A percentile compares a stretch with the other conserved stretches of the same genome.
Conservation (phyloP, 92 coral and sea anemone genomes). For the Porites rus region DNA sequence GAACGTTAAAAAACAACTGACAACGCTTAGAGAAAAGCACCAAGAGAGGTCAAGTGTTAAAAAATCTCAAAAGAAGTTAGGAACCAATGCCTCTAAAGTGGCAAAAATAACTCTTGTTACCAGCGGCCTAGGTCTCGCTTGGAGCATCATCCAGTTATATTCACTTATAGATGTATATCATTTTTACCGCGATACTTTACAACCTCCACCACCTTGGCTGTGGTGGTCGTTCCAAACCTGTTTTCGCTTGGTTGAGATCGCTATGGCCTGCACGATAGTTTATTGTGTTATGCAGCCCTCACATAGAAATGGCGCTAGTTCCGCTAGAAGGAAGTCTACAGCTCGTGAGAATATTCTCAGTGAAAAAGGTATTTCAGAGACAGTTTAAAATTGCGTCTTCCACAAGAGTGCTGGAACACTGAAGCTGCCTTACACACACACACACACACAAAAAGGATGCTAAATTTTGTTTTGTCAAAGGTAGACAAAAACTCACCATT, state of each 20-base stretch:
- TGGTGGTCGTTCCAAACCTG: slow-evolving; percentile 80
- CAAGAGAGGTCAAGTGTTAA: neutral
- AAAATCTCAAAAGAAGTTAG: neutral
- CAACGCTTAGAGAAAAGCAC: neutral
- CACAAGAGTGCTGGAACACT: neutral
- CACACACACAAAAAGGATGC: too few relatives aligned
- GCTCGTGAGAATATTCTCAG: neutral
- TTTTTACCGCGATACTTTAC: slow-evolving; percentile 34
- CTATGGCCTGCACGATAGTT: slow-evolving; percentile 70
- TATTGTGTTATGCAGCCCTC: slow-evolving; percentile 74
- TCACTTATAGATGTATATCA: slow-evolving; percentile 70
- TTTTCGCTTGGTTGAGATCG: slow-evolving; percentile 69
- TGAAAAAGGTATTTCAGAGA: neutral
- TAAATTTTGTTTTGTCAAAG: too few relatives aligned
- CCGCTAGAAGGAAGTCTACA: neutral
- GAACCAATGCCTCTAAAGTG: slow-evolving; percentile 66
- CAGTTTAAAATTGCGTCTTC: neutral
- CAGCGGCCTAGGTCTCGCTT: slow-evolving; percentile 65
- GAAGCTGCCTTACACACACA: neutral
- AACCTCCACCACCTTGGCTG: slow-evolving; percentile 70
- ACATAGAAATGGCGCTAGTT: neutral
- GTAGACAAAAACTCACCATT: too few relatives aligned
- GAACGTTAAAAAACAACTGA: slow-evolving; percentile 16
- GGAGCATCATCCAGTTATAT: slow-evolving; percentile 69
- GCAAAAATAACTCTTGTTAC: slow-evolving; percentile 78